phyloP scores from a whole-genome alignment of 2,113 vertebrate species.

The Monarcha castaneiventris region DNA sequence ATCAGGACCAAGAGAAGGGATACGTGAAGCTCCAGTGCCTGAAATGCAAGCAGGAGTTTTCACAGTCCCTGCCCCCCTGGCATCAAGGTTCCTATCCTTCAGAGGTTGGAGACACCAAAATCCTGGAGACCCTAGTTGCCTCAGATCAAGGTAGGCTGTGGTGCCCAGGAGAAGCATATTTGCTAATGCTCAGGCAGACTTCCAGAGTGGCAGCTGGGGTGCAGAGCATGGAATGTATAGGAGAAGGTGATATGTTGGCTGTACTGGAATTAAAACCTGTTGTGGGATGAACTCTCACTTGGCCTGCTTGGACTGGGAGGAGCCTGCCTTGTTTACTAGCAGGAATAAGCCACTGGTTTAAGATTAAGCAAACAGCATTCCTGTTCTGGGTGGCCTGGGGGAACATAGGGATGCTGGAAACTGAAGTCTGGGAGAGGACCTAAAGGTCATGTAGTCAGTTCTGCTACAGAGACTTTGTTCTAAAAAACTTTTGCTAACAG shows the following conservation, averaged over 20 bases:
- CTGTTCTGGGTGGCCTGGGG: neutral
- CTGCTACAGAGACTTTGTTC: neutral
- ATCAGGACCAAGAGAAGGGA: constrained; percentile 14
- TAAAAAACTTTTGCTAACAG: neutral
- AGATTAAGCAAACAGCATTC: neutral
- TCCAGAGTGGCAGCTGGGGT: neutral
- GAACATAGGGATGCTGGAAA: neutral
- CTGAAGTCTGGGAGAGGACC: neutral
- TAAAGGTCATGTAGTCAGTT: neutral
- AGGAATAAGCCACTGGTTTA: neutral
- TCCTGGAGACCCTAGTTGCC: neutral
- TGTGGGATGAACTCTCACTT: neutral
- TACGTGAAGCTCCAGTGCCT: constrained; percentile 78
- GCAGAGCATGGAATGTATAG: neutral
- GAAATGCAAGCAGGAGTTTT: constrained; percentile 83
- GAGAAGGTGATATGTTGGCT: neutral
- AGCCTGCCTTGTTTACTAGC: neutral
- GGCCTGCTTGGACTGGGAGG: neutral
- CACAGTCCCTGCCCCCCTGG: neutral
- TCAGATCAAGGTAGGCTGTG: constrained; percentile 35
- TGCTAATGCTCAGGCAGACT: neutral
- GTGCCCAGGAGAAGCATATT: neutral
- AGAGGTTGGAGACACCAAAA: neutral
- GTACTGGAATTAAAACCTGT: neutral
- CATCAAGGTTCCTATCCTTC: constrained; percentile 5